Conservation (phyloP, 2,113 vertebrate species). For the Poecilia latipinna region DNA sequence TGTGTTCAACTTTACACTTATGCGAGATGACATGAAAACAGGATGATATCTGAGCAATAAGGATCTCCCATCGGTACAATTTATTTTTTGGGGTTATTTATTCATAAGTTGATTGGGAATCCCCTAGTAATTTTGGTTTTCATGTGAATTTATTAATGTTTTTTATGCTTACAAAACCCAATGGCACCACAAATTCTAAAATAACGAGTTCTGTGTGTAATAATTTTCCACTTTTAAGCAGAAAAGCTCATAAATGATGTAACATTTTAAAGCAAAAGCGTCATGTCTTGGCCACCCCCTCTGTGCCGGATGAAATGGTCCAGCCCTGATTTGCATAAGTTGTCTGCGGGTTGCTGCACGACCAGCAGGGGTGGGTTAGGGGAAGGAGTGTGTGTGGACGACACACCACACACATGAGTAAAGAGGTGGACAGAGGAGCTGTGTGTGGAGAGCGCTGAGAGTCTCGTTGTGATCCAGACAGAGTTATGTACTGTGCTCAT, state of each 20-base stretch:
- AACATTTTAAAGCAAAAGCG: not conserved
- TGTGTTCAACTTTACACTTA: conserved; percentile 15
- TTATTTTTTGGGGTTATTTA: conserved; percentile 1
- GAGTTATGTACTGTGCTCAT: conserved; percentile 94
- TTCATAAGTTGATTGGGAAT: conserved; percentile 35
- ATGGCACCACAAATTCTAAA: not conserved
- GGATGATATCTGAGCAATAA: conserved; percentile 3
- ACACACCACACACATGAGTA: conserved; percentile 59
- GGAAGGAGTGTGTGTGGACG: conserved; percentile 78
- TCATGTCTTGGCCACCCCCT: conserved; percentile 66
- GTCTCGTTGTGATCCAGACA: conserved; percentile 67
- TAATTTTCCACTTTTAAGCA: not conserved
- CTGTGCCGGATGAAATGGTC: conserved; percentile 82
- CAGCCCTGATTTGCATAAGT: conserved; percentile 94
- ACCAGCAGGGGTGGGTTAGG: conserved; percentile 82
- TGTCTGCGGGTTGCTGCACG: conserved; percentile 87
- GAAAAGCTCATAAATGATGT: conserved; percentile 2
- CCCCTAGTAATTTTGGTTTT: conserved; percentile 22
- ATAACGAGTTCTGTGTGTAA: not conserved
- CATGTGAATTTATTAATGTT: not conserved
- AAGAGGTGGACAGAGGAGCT: conserved; percentile 63
- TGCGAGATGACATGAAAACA: not conserved
- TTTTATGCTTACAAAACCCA: not conserved
- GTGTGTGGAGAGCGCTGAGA: conserved; percentile 70
- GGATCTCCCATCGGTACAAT: not conserved